A percentile compares a stretch with the other conserved stretches of the same genome.
These are phyloP conservation scores for Lanistes nyassanus DNA, from an alignment of 1,140 invertebrate genomes.

Conservation along the genomic window DNA sequence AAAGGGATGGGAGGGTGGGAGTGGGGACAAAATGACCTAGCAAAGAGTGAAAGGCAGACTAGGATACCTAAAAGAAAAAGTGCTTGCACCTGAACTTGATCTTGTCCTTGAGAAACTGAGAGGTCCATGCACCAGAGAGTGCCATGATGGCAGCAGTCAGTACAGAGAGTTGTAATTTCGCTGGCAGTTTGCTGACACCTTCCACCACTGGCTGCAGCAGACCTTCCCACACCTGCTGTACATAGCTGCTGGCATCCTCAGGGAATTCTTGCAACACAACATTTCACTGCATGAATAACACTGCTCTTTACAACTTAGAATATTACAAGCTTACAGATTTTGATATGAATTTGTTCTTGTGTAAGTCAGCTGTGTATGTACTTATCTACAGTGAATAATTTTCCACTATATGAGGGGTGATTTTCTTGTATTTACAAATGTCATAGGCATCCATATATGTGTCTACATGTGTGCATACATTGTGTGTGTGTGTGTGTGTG, in stretches of 20 bases:
- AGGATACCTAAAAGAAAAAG: neutral
- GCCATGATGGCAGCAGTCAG: constrained; percentile 54
- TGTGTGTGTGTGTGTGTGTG: too few species aligned
- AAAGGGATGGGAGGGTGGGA: neutral
- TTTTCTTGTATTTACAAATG: too few species aligned
- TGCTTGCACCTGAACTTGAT: constrained; percentile 60
- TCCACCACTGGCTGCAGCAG: constrained; percentile 58
- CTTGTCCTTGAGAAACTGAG: constrained; percentile 60
- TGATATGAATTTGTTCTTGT: neutral
- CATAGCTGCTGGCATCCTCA: constrained; percentile 51
- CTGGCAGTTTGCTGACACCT: constrained; percentile 56
- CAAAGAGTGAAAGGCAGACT: neutral
- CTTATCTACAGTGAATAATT: too few species aligned
- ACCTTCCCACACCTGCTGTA: constrained; percentile 53
- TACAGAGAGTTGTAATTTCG: constrained; percentile 54
- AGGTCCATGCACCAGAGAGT: constrained; percentile 61
- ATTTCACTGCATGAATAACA: neutral
- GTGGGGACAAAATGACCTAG: neutral
- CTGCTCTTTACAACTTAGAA: too few species aligned
- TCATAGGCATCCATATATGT: too few species aligned
- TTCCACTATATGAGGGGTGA: too few species aligned
- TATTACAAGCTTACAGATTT: neutral
- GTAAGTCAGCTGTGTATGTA: too few species aligned
- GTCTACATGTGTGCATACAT: too few species aligned
- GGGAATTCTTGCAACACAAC: constrained; percentile 45